These are phyloP conservation scores for Carcharodon carcharias DNA, from an alignment of 2,797 vertebrate genomes.

Conservation along the genomic window DNA sequence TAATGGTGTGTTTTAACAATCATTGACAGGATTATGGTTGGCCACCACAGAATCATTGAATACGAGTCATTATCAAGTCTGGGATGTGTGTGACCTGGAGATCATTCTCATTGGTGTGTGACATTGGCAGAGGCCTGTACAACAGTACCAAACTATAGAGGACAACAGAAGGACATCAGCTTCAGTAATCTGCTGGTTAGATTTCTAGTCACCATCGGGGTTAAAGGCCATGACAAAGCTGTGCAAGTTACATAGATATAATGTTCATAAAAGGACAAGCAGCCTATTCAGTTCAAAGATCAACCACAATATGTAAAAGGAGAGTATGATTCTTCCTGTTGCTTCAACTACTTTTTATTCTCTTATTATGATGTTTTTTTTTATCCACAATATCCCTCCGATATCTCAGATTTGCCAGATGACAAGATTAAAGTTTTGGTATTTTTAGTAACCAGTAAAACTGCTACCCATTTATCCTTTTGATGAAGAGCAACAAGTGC, in stretches of 20 bases:
- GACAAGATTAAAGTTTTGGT: neutral
- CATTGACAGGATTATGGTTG: conserved; percentile 25
- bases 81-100: neutral
- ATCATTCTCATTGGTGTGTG: conserved; percentile 2
- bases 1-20: neutral
- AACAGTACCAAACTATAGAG: neutral
- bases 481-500: neutral
- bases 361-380: neutral
- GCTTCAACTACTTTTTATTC: neutral
- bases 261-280: conserved; percentile 17
- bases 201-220: conserved; percentile 16
- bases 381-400: neutral
- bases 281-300: conserved; percentile 9
- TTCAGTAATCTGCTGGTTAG: conserved; percentile 26
- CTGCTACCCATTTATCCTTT: neutral
- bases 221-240: conserved; percentile 24
- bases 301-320: neutral
- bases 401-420: neutral
- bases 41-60: neutral
- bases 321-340: neutral
- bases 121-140: neutral
- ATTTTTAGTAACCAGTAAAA: neutral
- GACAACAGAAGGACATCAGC: conserved; percentile 8
- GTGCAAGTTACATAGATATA: conserved; percentile 13
- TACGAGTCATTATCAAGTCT: conserved; percentile 27